A percentile compares a stretch with the other conserved stretches of the same genome.
Conservation (phyloP, 1,140 invertebrate species). For the Habropoda laboriosa region DNA sequence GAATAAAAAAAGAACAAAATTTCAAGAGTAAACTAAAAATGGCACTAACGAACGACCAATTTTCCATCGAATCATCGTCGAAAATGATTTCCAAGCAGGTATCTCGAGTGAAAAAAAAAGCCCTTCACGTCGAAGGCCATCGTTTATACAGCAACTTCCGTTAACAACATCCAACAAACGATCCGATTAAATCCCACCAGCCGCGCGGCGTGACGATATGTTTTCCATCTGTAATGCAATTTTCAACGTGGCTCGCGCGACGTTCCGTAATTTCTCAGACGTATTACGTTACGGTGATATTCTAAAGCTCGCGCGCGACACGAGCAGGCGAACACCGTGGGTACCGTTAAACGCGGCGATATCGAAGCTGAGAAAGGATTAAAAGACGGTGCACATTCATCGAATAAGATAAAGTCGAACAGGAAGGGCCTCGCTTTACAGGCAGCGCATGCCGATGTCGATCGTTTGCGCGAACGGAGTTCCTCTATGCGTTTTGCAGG, state of each 20-base stretch:
- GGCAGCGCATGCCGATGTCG: slow-evolving; percentile 15
- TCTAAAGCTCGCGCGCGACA: background rate
- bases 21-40: too few relatives aligned
- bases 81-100: too few relatives aligned
- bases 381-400: slow-evolving; percentile 41
- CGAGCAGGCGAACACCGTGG: background rate
- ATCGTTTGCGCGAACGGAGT: slow-evolving; percentile 29
- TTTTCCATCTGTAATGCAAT: background rate
- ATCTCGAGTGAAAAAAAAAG: too few relatives aligned
- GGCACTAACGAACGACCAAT: too few relatives aligned
- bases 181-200: background rate
- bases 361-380: slow-evolving; percentile 40
- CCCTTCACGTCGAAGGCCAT: too few relatives aligned
- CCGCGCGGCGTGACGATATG: too few relatives aligned
- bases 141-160: too few relatives aligned
- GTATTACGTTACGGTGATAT: slow-evolving; percentile 1
- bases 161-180: background rate
- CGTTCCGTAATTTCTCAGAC: background rate
- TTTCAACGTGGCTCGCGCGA: background rate
- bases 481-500: background rate
- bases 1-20: too few relatives aligned
- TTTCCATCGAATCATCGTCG: too few relatives aligned
- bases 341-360: slow-evolving; percentile 37
- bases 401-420: slow-evolving; percentile 13
- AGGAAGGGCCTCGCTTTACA: slow-evolving; percentile 1